Percentiles rank a stretch among this genome's conserved stretches.
These are phyloP conservation scores for Lithophane leautieri DNA, from an alignment of 2,888 invertebrate species.

Conservation along the genomic window DNA sequence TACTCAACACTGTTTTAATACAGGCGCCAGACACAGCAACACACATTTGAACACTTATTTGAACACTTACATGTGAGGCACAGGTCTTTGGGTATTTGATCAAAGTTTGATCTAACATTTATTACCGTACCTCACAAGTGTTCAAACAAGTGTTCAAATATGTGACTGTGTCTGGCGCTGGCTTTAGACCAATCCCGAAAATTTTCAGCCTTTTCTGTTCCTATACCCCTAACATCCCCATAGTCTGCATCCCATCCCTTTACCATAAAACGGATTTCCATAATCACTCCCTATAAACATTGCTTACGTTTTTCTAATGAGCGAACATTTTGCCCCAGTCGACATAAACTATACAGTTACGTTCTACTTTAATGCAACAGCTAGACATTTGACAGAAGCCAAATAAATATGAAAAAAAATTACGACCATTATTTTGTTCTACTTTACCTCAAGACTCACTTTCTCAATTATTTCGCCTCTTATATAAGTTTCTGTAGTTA, in stretches of 20 bases:
- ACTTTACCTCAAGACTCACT: constrained; percentile 50
- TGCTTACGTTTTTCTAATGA: constrained; percentile 12
- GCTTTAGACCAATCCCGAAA: not conserved
- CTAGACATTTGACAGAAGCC: constrained; percentile 36
- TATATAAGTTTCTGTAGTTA: constrained; percentile 53
- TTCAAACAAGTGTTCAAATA: too few relatives aligned
- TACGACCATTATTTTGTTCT: constrained; percentile 41
- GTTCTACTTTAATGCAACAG: constrained; percentile 39
- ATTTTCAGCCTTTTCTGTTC: constrained; percentile 5
- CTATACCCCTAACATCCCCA: not conserved
- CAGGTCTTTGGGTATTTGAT: too few relatives aligned
- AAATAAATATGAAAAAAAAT: constrained; percentile 51
- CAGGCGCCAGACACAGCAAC: too few relatives aligned
- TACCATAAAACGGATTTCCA: constrained; percentile 15
- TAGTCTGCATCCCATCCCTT: not conserved
- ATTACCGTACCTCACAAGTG: too few relatives aligned
- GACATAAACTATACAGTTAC: constrained; percentile 55
- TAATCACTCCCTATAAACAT: constrained; percentile 10
- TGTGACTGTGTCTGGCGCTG: too few relatives aligned
- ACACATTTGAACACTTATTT: too few relatives aligned
- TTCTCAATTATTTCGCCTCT: constrained; percentile 53
- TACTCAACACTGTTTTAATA: constrained; percentile 1
- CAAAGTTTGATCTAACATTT: too few relatives aligned
- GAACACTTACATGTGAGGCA: too few relatives aligned
- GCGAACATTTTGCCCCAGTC: constrained; percentile 12